Conservation (phyloP, 1,140 invertebrate species). For the Paralvinella palmiformis region DNA sequence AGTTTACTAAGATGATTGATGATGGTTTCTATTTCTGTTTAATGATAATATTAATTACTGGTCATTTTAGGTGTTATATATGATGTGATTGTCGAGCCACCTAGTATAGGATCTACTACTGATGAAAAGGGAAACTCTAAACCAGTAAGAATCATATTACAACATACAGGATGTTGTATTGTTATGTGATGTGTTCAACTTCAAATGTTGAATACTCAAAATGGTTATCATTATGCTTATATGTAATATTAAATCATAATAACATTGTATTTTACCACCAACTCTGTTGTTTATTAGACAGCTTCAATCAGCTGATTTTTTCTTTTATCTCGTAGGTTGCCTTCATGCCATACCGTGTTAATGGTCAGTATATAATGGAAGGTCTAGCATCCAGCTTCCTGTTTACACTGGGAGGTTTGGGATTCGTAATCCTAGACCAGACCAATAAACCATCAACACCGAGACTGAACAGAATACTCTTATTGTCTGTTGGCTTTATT, state of each 20-base stretch:
- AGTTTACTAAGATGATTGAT: not conserved
- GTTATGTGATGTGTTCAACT: no score
- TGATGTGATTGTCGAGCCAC: slow-evolving; percentile 97
- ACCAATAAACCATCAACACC: slow-evolving; percentile 87
- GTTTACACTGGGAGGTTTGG: slow-evolving; percentile 89
- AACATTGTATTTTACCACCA: not conserved
- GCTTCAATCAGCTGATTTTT: not conserved
- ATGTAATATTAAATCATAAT: not conserved
- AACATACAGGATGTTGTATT: no score
- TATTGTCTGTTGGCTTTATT: slow-evolving; percentile 87
- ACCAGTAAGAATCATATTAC: slow-evolving; percentile 58
- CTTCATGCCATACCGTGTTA: slow-evolving; percentile 96
- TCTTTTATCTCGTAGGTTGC: slow-evolving; percentile 64
- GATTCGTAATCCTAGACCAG: slow-evolving; percentile 92
- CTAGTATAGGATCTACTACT: slow-evolving; percentile 92
- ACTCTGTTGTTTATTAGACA: not conserved
- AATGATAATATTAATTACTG: not conserved
- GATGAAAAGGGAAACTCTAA: slow-evolving; percentile 93
- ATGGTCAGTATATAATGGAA: slow-evolving; percentile 99
- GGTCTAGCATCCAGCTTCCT: slow-evolving; percentile 93
- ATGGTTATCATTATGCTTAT: no score
- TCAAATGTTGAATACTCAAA: no score
- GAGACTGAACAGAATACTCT: slow-evolving; percentile 83
- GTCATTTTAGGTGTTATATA: slow-evolving; percentile 83
- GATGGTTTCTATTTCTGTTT: not conserved